Evolutionary conservation across 2,888 invertebrate genomes (phyloP).

Genomic region (Microctonus aethiopoides): DNA sequence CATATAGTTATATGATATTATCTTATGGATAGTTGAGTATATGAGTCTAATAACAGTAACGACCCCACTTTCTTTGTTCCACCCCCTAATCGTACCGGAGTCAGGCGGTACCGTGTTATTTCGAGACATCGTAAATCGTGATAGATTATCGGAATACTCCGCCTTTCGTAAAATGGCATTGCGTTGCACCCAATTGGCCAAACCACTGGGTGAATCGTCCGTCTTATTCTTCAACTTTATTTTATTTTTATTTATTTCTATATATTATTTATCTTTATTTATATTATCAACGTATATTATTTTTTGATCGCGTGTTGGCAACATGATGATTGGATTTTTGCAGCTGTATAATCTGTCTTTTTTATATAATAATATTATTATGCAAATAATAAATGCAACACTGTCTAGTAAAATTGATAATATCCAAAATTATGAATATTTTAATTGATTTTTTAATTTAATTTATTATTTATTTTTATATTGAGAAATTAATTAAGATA

Average conservation of each 20-base stretch:
- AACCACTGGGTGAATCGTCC: no score
- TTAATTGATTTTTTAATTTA: no score
- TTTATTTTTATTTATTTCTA: neutral
- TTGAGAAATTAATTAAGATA: no score
- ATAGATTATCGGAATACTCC: slow-evolving; percentile 47
- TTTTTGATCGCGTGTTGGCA: neutral
- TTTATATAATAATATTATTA: neutral
- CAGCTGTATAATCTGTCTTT: neutral
- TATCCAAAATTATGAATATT: no score
- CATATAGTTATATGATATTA: neutral
- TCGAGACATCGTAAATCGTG: slow-evolving; percentile 48
- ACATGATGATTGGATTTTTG: neutral
- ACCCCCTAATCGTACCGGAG: slow-evolving; percentile 45
- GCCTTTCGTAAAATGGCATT: slow-evolving; percentile 29
- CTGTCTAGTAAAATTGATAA: slow-evolving; percentile 12
- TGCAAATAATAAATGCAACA: neutral
- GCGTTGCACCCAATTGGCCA: neutral
- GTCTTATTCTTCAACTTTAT: neutral
- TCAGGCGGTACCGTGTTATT: slow-evolving; percentile 47
- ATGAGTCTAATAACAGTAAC: slow-evolving; percentile 44
- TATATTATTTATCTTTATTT: neutral
- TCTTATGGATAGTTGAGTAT: slow-evolving; percentile 6
- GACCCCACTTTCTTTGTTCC: slow-evolving; percentile 22
- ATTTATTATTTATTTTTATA: neutral
- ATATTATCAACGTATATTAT: neutral